Evolutionary conservation across 1,140 invertebrate genomes (phyloP).

Genomic region (Drosophila lacteicornis): DNA sequence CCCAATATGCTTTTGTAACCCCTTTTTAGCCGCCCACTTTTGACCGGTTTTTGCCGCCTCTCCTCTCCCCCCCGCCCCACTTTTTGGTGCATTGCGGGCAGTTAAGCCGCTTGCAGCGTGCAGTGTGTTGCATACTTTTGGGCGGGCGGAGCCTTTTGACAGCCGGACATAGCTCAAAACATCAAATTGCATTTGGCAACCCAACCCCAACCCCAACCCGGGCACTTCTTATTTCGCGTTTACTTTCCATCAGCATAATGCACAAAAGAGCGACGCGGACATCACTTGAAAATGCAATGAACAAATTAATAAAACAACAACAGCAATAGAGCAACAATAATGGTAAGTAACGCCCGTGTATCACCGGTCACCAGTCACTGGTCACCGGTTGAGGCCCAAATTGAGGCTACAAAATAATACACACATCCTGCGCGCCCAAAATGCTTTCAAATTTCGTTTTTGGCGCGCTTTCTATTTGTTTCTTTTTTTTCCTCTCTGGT

Average conservation of each 20-base stretch:
- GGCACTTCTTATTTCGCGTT: slow-evolving; percentile 39
- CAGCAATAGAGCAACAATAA: slow-evolving; percentile 8
- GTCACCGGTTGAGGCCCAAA: slow-evolving; percentile 55
- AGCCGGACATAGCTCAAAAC: slow-evolving; percentile 33
- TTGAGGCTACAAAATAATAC: slow-evolving; percentile 14
- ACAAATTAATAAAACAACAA: slow-evolving; percentile 70
- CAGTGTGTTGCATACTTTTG: slow-evolving; percentile 64
- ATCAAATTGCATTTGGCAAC: slow-evolving; percentile 45
- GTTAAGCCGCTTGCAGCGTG: slow-evolving; percentile 53
- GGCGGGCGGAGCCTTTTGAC: slow-evolving; percentile 60
- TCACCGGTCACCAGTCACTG: slow-evolving; percentile 20
- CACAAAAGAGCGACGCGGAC: slow-evolving; percentile 16
- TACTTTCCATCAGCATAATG: slow-evolving; percentile 56
- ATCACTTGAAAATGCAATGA: slow-evolving; percentile 72
- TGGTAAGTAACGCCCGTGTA: slow-evolving; percentile 8
- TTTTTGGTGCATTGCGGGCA: slow-evolving; percentile 30
- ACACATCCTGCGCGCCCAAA: slow-evolving; percentile 1
- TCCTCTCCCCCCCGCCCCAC: background rate
- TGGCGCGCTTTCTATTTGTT: slow-evolving; percentile 35
- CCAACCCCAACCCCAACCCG: background rate
- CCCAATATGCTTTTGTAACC: no score
- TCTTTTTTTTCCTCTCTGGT: slow-evolving; percentile 15
- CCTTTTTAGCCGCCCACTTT: background rate
- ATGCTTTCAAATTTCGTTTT: slow-evolving; percentile 77
- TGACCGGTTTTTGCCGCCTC: slow-evolving; percentile 26